These are phyloP conservation scores for Ammodytes dubius DNA, from an alignment of 2,113 vertebrate genomes.

Conservation along the genomic window DNA sequence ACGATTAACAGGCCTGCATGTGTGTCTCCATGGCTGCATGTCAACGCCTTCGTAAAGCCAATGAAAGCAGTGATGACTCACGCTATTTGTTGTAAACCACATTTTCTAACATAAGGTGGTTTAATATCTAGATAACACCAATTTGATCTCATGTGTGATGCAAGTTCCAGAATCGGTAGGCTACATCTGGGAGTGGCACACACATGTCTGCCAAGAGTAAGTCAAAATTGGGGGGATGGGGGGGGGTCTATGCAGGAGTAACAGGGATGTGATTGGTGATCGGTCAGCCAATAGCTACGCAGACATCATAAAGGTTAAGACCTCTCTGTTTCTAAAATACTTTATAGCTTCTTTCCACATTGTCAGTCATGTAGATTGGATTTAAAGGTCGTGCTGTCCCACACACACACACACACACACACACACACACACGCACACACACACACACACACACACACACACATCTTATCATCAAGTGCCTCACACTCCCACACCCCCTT, in stretches of 20 bases:
- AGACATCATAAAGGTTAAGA: slow-evolving; percentile 24
- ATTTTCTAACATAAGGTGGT: slow-evolving; percentile 28
- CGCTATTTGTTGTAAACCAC: slow-evolving; percentile 21
- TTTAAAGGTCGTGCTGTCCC: slow-evolving; percentile 69
- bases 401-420: slow-evolving; percentile 22
- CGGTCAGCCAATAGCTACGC: slow-evolving; percentile 16
- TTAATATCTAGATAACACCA: slow-evolving; percentile 10
- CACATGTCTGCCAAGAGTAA: slow-evolving; percentile 15
- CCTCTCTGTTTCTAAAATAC: slow-evolving; percentile 32
- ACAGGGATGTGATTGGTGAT: slow-evolving; percentile 4
- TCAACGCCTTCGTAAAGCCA: slow-evolving; percentile 53
- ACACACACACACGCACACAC: slow-evolving; percentile 26
- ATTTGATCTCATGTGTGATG: slow-evolving; percentile 21
- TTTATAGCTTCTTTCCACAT: slow-evolving; percentile 55
- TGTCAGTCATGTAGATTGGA: slow-evolving; percentile 69
- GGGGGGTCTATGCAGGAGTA: slow-evolving; percentile 10
- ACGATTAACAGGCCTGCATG: slow-evolving; percentile 69
- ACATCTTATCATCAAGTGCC: slow-evolving; percentile 39
- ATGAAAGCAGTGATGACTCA: slow-evolving; percentile 64
- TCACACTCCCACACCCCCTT: slow-evolving; percentile 35
- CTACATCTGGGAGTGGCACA: slow-evolving; percentile 71
- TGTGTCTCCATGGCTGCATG: slow-evolving; percentile 52
- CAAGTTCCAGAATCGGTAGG: slow-evolving; percentile 14
- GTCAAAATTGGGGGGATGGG: slow-evolving; percentile 13
- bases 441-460: slow-evolving; percentile 41